Evolutionary conservation across 2,797 vertebrate species (phyloP).

Genomic region (Carcharodon carcharias): DNA sequence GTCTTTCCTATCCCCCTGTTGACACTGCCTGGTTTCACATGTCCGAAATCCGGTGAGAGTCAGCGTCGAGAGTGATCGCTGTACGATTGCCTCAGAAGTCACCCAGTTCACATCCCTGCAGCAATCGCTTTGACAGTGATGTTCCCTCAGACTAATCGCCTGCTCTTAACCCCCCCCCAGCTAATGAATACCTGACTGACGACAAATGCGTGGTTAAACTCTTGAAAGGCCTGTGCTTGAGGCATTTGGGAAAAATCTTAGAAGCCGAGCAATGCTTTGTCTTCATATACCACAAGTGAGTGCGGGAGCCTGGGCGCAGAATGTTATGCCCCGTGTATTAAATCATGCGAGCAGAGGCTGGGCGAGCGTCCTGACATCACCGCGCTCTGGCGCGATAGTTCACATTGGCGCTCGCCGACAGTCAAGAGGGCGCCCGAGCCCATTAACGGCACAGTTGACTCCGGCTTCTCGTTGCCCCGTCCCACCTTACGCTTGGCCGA

Average conservation of each 20-base stretch:
- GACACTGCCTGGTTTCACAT: neutral
- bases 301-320: neutral
- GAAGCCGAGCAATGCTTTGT: constrained; percentile 64
- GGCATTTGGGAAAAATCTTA: constrained; percentile 59
- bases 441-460: too few species aligned
- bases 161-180: constrained; percentile 47
- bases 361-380: too few species aligned
- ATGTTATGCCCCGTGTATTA: too few species aligned
- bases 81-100: neutral
- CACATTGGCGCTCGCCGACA: too few species aligned
- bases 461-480: too few species aligned
- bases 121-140: neutral
- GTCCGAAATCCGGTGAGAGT: neutral
- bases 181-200: constrained; percentile 59
- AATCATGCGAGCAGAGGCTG: too few species aligned
- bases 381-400: too few species aligned
- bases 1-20: neutral
- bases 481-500: too few species aligned
- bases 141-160: neutral
- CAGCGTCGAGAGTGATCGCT: neutral
- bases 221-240: constrained; percentile 69
- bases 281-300: constrained; percentile 54
- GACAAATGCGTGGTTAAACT: constrained; percentile 64
- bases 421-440: too few species aligned
- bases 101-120: neutral